Conservation (phyloP, 2,888 invertebrate species). For the Ceratothoa steindachneri region DNA sequence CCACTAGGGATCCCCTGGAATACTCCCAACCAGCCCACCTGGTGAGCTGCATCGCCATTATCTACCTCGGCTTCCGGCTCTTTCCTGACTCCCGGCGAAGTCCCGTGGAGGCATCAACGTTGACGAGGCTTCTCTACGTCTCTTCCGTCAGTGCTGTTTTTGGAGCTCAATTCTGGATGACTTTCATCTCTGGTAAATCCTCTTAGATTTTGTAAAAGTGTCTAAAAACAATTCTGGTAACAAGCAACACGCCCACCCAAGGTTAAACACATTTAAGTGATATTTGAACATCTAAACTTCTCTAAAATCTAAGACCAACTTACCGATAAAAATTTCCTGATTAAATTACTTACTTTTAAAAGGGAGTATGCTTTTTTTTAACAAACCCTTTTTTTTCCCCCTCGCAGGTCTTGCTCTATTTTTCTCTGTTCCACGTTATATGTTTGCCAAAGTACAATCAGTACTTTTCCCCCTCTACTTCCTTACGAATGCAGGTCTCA, state of each 20-base stretch:
- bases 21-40: constrained; percentile 71
- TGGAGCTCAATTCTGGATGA: constrained; percentile 89
- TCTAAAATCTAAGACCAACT: too few species aligned
- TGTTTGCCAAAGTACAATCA: constrained; percentile 78
- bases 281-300: too few species aligned
- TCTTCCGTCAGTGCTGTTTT: constrained; percentile 74
- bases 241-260: too few species aligned
- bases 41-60: constrained; percentile 64
- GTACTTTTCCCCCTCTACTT: constrained; percentile 83
- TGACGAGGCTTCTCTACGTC: constrained; percentile 62
- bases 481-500: constrained; percentile 69
- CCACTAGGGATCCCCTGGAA: constrained; percentile 26
- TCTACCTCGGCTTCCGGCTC: constrained; percentile 50
- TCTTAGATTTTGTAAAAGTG: too few species aligned
- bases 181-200: constrained; percentile 73
- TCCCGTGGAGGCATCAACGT: constrained; percentile 43
- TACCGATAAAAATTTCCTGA: too few species aligned
- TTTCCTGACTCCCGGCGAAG: constrained; percentile 32
- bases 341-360: too few species aligned
- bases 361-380: too few species aligned
- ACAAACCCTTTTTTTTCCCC: too few species aligned
- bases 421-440: constrained; percentile 77
- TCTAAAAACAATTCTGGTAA: too few species aligned
- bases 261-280: too few species aligned
- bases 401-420: constrained; percentile 76